Conservation (phyloP, 2,113 vertebrate species). For the Cyprinodon tularosa region DNA sequence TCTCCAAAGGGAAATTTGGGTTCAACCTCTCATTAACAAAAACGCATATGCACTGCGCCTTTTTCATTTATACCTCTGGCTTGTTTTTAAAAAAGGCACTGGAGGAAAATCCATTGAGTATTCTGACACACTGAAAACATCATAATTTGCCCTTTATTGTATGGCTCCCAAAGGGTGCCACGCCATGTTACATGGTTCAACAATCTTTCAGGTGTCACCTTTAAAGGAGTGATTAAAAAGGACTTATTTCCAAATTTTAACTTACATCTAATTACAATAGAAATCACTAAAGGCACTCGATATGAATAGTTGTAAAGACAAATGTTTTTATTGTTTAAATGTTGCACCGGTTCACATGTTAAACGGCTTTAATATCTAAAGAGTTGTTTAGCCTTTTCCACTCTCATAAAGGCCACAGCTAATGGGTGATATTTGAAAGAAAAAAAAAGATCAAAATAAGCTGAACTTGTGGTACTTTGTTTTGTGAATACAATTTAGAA, state of each 20-base stretch:
- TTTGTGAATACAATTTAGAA: neutral
- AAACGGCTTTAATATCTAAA: constrained; percentile 24
- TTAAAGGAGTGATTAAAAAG: constrained; percentile 25
- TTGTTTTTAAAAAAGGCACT: constrained; percentile 55
- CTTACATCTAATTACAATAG: constrained; percentile 10
- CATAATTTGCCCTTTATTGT: constrained; percentile 70
- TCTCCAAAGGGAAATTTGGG: constrained; percentile 35
- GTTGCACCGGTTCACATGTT: neutral
- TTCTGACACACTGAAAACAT: constrained; percentile 65
- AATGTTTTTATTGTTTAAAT: neutral
- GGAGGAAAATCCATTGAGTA: constrained; percentile 55
- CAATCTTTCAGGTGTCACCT: constrained; percentile 20
- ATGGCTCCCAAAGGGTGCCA: constrained; percentile 68
- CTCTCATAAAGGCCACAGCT: constrained; percentile 18
- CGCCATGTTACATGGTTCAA: constrained; percentile 35
- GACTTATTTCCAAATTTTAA: constrained; percentile 38
- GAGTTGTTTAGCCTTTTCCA: constrained; percentile 4
- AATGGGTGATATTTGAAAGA: constrained; percentile 3
- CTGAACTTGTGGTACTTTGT: constrained; percentile 18
- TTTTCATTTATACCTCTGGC: constrained; percentile 34
- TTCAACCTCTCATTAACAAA: constrained; percentile 58
- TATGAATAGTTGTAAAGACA: constrained; percentile 1
- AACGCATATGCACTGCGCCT: constrained; percentile 16
- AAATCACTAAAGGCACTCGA: constrained; percentile 51
- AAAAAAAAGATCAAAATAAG: neutral